These are phyloP conservation scores for Stegastes partitus DNA, from an alignment of 2,113 vertebrate species.

Conservation along the genomic window DNA sequence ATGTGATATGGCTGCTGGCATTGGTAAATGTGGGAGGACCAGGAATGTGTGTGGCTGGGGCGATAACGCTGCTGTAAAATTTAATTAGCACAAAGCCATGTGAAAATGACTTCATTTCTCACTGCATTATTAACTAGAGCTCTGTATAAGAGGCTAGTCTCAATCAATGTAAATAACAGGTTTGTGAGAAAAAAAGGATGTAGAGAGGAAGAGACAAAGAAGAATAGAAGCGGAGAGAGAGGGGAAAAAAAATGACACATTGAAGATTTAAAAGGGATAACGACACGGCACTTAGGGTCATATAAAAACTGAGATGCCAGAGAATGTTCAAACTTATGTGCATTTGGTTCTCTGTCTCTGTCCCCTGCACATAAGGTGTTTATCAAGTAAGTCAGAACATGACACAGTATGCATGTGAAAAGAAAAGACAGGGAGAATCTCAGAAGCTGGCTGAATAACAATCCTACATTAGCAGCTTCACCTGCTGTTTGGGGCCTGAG, in stretches of 20 bases:
- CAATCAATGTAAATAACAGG: conserved; percentile 56
- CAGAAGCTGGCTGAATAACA: conserved; percentile 67
- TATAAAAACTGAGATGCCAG: neutral
- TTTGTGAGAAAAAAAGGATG: conserved; percentile 18
- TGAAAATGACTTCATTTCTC: conserved; percentile 78
- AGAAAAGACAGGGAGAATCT: conserved; percentile 37
- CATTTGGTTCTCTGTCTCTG: neutral
- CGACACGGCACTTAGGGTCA: neutral
- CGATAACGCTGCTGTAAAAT: conserved; percentile 86
- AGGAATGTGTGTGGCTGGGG: conserved; percentile 67
- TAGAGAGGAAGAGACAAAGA: neutral
- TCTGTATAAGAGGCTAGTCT: conserved; percentile 54
- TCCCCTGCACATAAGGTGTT: neutral
- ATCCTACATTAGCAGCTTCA: conserved; percentile 77
- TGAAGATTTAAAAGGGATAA: conserved; percentile 15
- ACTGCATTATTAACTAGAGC: conserved; percentile 75
- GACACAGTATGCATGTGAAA: conserved; percentile 38
- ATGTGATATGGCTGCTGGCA: conserved; percentile 65
- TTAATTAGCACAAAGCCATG: conserved; percentile 86
- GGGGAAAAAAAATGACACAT: conserved; percentile 7
- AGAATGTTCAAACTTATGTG: neutral
- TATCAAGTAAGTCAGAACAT: conserved; percentile 7
- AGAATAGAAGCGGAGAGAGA: neutral
- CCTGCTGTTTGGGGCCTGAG: conserved; percentile 70
- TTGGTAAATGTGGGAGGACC: conserved; percentile 72